Conservation (phyloP, 2,888 invertebrate species). For the Polylopha cassiicola region DNA sequence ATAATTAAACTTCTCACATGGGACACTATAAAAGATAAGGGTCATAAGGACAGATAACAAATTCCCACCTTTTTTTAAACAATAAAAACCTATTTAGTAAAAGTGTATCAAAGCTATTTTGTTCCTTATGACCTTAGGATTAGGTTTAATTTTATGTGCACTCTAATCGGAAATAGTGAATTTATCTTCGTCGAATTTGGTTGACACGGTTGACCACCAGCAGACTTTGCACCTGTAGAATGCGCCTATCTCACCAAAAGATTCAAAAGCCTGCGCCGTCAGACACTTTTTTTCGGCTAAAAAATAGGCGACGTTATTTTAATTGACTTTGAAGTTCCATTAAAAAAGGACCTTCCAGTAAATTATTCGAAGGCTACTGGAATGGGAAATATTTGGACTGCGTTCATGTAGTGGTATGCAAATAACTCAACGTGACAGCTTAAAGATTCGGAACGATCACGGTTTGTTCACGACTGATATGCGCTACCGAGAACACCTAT, state of each 20-base stretch:
- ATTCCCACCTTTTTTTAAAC: slow-evolving; percentile 40
- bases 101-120: slow-evolving; percentile 1
- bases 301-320: slow-evolving; percentile 58
- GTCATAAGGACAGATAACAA: slow-evolving; percentile 32
- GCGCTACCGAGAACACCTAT: slow-evolving; percentile 19
- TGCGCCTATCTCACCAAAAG: slow-evolving; percentile 63
- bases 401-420: slow-evolving; percentile 55
- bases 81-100: slow-evolving; percentile 10
- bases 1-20: slow-evolving; percentile 33
- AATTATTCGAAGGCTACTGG: slow-evolving; percentile 63
- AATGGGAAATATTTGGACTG: slow-evolving; percentile 59
- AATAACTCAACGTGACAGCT: slow-evolving; percentile 62
- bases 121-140: slow-evolving; percentile 14
- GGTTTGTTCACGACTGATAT: slow-evolving; percentile 31
- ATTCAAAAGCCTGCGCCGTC: slow-evolving; percentile 62
- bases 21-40: slow-evolving; percentile 39
- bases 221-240: slow-evolving; percentile 68
- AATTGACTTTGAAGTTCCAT: slow-evolving; percentile 63
- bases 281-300: slow-evolving; percentile 55
- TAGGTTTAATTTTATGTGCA: slow-evolving; percentile 34
- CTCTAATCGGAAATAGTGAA: slow-evolving; percentile 10
- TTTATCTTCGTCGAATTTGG: slow-evolving; percentile 26
- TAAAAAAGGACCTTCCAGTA: slow-evolving; percentile 55
- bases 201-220: slow-evolving; percentile 64
- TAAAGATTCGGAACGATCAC: slow-evolving; percentile 37